A percentile compares a stretch with the other conserved stretches of the same genome.
phyloP scores from a whole-genome alignment of 2,797 vertebrate genomes.

The Pelobates cultripes region DNA sequence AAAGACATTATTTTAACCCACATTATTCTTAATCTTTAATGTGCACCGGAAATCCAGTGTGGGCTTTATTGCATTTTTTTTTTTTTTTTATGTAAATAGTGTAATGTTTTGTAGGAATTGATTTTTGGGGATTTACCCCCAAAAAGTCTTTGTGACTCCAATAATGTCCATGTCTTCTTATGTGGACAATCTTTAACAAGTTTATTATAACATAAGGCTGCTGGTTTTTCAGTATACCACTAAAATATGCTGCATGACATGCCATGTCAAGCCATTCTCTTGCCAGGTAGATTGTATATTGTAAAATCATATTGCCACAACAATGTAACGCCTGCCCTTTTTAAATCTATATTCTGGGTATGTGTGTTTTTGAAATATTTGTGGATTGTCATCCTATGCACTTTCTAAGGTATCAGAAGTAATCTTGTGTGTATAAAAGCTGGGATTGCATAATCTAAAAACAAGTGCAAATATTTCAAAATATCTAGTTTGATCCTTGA shows the following conservation, averaged over 20 bases:
- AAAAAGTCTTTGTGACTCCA: background rate
- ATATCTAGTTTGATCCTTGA: too few relatives aligned
- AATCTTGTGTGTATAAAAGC: too few relatives aligned
- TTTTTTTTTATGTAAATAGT: constrained; percentile 2
- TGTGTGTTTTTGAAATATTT: too few relatives aligned
- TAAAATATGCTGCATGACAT: too few relatives aligned
- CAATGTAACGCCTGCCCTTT: too few relatives aligned
- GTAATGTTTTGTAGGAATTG: background rate
- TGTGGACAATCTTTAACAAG: background rate
- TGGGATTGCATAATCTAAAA: too few relatives aligned
- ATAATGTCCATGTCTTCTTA: background rate
- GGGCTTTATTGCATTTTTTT: background rate
- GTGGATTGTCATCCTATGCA: too few relatives aligned
- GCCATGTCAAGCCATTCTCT: background rate
- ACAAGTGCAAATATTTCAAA: too few relatives aligned
- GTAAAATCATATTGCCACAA: background rate
- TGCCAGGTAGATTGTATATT: background rate
- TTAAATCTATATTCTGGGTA: too few relatives aligned
- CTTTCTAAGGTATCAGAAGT: too few relatives aligned
- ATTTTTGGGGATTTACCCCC: background rate
- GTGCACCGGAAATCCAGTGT: background rate
- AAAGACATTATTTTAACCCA: background rate
- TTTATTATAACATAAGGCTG: background rate
- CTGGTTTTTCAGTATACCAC: too few relatives aligned
- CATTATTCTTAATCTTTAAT: background rate